A percentile compares a stretch with the other conserved stretches of the same genome.
These are phyloP conservation scores for Macrochelys suwanniensis DNA, from an alignment of 2,797 vertebrate species.

Conservation along the genomic window DNA sequence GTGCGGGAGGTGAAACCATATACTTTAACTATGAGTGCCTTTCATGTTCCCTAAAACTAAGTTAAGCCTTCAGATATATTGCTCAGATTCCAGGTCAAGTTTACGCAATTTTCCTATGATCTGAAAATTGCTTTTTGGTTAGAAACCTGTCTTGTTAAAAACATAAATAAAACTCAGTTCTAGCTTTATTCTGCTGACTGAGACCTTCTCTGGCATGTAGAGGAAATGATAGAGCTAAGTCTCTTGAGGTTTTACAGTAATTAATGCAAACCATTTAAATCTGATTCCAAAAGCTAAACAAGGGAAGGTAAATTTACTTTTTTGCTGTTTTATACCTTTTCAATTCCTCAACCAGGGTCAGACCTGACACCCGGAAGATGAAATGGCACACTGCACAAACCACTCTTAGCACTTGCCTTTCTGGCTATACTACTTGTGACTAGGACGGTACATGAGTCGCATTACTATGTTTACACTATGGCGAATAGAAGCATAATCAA, in stretches of 20 bases:
- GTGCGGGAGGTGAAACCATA: neutral
- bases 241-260: constrained; percentile 70
- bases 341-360: constrained; percentile 66
- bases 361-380: constrained; percentile 70
- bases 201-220: neutral
- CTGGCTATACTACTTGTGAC: constrained; percentile 69
- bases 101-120: neutral
- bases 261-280: constrained; percentile 78
- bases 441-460: constrained; percentile 68
- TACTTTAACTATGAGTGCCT: neutral
- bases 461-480: constrained; percentile 82
- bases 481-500: constrained; percentile 87
- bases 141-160: neutral
- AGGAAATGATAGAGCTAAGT: constrained; percentile 59
- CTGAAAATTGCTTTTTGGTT: neutral
- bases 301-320: constrained; percentile 74
- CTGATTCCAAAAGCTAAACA: constrained; percentile 76
- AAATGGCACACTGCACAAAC: constrained; percentile 70
- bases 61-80: neutral
- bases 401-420: constrained; percentile 67
- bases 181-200: constrained; percentile 43
- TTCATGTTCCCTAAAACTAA: constrained; percentile 1
- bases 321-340: constrained; percentile 76
- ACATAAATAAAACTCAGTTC: neutral
- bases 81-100: neutral